These are phyloP conservation scores for Epicauta chinensis DNA, from an alignment of 1,140 invertebrate species.

Conservation along the genomic window DNA sequence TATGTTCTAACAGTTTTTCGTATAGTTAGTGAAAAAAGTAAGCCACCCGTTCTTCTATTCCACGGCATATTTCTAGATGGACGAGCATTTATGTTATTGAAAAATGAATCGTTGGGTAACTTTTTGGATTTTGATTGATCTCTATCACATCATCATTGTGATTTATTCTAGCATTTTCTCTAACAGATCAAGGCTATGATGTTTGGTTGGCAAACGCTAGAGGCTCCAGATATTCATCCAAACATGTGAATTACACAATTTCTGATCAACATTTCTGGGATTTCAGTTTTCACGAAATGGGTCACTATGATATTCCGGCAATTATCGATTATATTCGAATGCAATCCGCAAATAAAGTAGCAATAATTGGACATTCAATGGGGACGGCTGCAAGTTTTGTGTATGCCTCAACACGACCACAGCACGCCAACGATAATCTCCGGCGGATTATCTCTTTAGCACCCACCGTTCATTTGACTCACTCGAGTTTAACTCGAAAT, in stretches of 20 bases:
- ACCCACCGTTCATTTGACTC: background rate
- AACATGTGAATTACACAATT: constrained; percentile 40
- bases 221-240: constrained; percentile 53
- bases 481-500: too few relatives aligned
- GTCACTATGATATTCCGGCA: constrained; percentile 42
- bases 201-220: constrained; percentile 65
- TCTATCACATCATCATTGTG: background rate
- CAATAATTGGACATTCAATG: constrained; percentile 50
- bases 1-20: constrained; percentile 63
- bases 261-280: constrained; percentile 59
- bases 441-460: background rate
- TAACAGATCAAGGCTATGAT: constrained; percentile 64
- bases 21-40: constrained; percentile 42
- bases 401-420: background rate
- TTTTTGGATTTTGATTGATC: background rate
- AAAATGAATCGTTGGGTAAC: constrained; percentile 46
- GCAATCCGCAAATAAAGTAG: too few relatives aligned
- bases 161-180: constrained; percentile 50
- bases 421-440: background rate
- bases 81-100: constrained; percentile 57
- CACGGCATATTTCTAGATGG: constrained; percentile 58
- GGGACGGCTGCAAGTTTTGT: constrained; percentile 42
- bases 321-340: too few relatives aligned
- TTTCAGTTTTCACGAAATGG: constrained; percentile 42
- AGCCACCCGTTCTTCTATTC: constrained; percentile 49